Conservation (phyloP, 2,113 vertebrate species). For the Bubo bubo region DNA sequence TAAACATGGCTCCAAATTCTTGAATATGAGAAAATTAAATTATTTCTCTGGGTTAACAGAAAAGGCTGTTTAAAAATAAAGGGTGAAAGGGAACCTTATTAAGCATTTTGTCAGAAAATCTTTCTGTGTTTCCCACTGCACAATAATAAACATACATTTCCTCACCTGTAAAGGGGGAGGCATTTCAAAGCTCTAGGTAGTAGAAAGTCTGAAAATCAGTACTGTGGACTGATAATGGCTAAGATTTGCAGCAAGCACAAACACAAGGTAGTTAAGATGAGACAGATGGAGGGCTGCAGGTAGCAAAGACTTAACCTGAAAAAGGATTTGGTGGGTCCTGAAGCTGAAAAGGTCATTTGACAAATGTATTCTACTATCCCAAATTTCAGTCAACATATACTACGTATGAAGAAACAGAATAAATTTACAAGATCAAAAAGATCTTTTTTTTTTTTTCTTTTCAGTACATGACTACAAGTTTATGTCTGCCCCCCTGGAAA, state of each 20-base stretch:
- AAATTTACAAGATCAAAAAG: not conserved
- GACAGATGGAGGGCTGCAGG: not conserved
- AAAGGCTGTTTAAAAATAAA: not conserved
- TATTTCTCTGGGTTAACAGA: not conserved
- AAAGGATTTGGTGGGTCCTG: not conserved
- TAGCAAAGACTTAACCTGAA: not conserved
- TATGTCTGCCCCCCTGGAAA: not conserved
- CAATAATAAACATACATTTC: not conserved
- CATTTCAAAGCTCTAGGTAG: not conserved
- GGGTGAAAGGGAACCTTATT: not conserved
- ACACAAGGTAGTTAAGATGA: not conserved
- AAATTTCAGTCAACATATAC: not conserved
- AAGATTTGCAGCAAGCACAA: not conserved
- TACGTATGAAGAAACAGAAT: not conserved
- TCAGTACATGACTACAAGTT: not conserved
- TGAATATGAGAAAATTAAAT: not conserved
- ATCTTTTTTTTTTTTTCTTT: not conserved
- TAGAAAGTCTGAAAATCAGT: not conserved
- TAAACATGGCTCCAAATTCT: not conserved
- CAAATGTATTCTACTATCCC: not conserved
- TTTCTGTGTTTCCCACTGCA: not conserved
- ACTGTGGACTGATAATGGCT: not conserved
- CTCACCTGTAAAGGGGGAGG: not conserved
- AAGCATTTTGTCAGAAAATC: not conserved
- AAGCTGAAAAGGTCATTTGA: not conserved